Conservation (phyloP, 2,113 vertebrate genomes). For the Perca flavescens region DNA sequence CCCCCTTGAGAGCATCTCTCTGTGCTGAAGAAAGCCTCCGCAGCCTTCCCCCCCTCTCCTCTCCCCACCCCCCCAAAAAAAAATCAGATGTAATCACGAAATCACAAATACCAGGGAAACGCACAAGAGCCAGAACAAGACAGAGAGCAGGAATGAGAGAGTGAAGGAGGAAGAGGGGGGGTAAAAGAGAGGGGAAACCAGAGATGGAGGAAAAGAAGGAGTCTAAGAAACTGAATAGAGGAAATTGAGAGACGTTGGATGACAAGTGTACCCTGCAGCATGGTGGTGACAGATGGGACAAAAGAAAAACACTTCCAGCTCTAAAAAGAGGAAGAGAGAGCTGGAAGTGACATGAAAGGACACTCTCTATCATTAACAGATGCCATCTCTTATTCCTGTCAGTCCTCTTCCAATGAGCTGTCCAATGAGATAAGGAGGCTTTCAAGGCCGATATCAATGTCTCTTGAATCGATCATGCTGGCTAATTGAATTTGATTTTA, state of each 20-base stretch:
- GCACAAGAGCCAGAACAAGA: slow-evolving; percentile 26
- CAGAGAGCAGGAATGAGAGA: slow-evolving; percentile 29
- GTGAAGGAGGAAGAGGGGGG: background rate
- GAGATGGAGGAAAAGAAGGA: background rate
- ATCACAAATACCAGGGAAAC: slow-evolving; percentile 49
- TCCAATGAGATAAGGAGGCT: background rate
- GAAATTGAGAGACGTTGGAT: slow-evolving; percentile 38
- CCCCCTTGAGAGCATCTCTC: slow-evolving; percentile 57
- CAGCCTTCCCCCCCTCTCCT: background rate
- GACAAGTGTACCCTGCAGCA: slow-evolving; percentile 42
- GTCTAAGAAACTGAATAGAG: slow-evolving; percentile 38
- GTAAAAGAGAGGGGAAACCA: background rate
- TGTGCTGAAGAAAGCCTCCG: slow-evolving; percentile 26
- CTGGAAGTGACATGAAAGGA: slow-evolving; percentile 72
- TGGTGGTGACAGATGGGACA: slow-evolving; percentile 67
- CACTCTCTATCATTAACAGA: slow-evolving; percentile 68
- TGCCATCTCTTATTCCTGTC: slow-evolving; percentile 43
- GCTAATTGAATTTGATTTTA: background rate
- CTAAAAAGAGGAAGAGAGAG: slow-evolving; percentile 35
- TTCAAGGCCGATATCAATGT: background rate
- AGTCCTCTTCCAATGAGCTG: slow-evolving; percentile 26
- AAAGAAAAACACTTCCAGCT: slow-evolving; percentile 42
- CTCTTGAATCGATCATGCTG: background rate
- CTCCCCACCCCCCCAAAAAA: no score
- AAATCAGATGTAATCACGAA: slow-evolving; percentile 72